phyloP scores from a whole-genome alignment of 2,888 invertebrate genomes.

The Drosophila vallismaia region DNA sequence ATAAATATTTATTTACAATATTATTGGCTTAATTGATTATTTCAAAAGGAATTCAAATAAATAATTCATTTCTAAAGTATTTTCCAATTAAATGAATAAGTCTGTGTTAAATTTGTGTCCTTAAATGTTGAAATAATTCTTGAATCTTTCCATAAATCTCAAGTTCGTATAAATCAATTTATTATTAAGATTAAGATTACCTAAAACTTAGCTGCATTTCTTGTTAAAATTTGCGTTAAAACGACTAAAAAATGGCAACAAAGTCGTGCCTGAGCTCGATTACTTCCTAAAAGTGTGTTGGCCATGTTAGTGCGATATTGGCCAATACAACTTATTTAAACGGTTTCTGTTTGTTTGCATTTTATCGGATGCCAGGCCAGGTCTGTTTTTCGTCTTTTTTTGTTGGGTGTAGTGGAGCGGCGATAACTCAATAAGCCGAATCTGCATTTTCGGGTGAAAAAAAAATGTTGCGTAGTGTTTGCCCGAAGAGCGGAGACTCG shows the following conservation, averaged over 20 bases:
- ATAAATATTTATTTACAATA: too few species aligned
- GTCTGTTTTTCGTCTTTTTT: conserved; percentile 4
- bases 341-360: neutral
- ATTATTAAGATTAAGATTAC: neutral
- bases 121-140: too few species aligned
- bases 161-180: too few species aligned
- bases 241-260: neutral
- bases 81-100: too few species aligned
- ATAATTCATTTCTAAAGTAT: too few species aligned
- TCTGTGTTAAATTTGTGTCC: too few species aligned
- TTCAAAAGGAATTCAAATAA: too few species aligned
- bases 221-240: neutral
- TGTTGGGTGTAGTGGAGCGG: conserved; percentile 22
- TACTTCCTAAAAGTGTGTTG: neutral
- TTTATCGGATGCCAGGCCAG: neutral
- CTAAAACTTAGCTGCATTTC: neutral
- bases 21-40: too few species aligned
- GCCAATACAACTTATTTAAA: conserved; percentile 1
- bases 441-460: conserved; percentile 32
- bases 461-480: conserved; percentile 8
- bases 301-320: neutral
- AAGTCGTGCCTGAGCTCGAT: neutral
- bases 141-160: too few species aligned
- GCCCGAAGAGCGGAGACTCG: neutral
- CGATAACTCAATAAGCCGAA: conserved; percentile 38